A percentile compares a stretch with the other conserved stretches of the same genome.
Evolutionary conservation across 1,140 invertebrate genomes (phyloP).

Genomic region (Zeugodacus cucurbitae): DNA sequence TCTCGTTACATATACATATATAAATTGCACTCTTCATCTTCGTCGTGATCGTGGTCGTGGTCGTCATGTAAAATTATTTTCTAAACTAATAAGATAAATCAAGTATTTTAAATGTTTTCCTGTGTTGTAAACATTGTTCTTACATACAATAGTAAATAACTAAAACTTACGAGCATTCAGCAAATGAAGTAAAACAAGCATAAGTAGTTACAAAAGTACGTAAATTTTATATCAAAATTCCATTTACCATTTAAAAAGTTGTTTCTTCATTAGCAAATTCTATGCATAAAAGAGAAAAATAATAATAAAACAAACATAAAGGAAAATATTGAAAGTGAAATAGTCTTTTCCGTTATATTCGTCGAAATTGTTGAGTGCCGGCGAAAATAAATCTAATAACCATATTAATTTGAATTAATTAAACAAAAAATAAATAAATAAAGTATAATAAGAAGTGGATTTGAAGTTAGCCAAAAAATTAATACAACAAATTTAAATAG

Average conservation of each 20-base stretch:
- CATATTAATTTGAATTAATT: not conserved
- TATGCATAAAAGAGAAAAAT: not conserved
- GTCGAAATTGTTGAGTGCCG: not conserved
- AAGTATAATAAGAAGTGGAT: not conserved
- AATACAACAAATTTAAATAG: not conserved
- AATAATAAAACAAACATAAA: not conserved
- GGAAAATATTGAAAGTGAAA: not conserved
- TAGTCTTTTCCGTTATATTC: not conserved
- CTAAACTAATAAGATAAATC: constrained; percentile 25
- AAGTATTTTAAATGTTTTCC: constrained; percentile 36
- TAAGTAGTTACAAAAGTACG: constrained; percentile 7
- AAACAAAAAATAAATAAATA: not conserved
- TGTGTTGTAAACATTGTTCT: constrained; percentile 36
- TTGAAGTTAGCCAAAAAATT: not conserved
- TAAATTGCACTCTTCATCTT: constrained; percentile 38
- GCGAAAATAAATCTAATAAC: not conserved
- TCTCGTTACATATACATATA: constrained; percentile 26
- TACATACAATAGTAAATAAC: not conserved
- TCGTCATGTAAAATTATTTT: constrained; percentile 30
- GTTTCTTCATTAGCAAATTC: constrained; percentile 28
- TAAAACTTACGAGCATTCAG: constrained; percentile 11
- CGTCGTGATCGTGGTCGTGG: constrained; percentile 7
- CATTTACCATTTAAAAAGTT: constrained; percentile 35
- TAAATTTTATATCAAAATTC: constrained; percentile 34
- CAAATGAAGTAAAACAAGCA: not conserved